These are phyloP conservation scores for Hyperoplus immaculatus DNA, from an alignment of 2,797 vertebrate species.

Conservation along the genomic window DNA sequence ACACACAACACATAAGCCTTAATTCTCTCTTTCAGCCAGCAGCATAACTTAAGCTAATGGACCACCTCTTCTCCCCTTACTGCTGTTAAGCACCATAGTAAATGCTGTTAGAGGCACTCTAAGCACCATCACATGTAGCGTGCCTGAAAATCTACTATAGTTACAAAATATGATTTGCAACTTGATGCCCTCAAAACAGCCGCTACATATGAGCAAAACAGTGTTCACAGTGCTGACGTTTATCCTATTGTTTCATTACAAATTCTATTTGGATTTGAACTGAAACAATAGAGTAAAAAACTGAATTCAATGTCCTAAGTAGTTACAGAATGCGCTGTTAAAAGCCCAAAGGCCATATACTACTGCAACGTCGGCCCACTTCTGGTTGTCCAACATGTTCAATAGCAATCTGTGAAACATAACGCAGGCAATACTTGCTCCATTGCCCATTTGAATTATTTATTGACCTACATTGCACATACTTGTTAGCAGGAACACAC, in stretches of 20 bases:
- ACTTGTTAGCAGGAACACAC: slow-evolving; percentile 46
- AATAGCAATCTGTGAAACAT: slow-evolving; percentile 27
- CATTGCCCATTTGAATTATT: slow-evolving; percentile 67
- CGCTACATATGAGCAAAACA: slow-evolving; percentile 6
- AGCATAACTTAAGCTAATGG: slow-evolving; percentile 56
- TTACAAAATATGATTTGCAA: slow-evolving; percentile 39
- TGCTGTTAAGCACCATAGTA: slow-evolving; percentile 61
- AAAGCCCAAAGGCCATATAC: slow-evolving; percentile 1
- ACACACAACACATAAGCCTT: slow-evolving; percentile 32
- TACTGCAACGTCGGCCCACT: slow-evolving; percentile 1
- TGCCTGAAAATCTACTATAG: slow-evolving; percentile 37
- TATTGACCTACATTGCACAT: slow-evolving; percentile 61
- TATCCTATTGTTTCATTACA: background rate
- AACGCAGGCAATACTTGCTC: slow-evolving; percentile 44
- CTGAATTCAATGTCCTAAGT: background rate
- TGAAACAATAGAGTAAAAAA: slow-evolving; percentile 1
- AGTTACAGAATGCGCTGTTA: background rate
- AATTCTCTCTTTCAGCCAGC: slow-evolving; percentile 44
- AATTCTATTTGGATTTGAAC: background rate
- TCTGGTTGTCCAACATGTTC: slow-evolving; percentile 13
- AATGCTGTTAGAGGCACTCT: slow-evolving; percentile 60
- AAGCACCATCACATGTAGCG: slow-evolving; percentile 58
- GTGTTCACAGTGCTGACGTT: background rate
- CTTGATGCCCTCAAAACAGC: slow-evolving; percentile 29
- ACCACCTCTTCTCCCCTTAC: slow-evolving; percentile 40